Evolutionary conservation across 2,113 vertebrate genomes (phyloP).

Genomic region (Potamarius usumacintae): DNA sequence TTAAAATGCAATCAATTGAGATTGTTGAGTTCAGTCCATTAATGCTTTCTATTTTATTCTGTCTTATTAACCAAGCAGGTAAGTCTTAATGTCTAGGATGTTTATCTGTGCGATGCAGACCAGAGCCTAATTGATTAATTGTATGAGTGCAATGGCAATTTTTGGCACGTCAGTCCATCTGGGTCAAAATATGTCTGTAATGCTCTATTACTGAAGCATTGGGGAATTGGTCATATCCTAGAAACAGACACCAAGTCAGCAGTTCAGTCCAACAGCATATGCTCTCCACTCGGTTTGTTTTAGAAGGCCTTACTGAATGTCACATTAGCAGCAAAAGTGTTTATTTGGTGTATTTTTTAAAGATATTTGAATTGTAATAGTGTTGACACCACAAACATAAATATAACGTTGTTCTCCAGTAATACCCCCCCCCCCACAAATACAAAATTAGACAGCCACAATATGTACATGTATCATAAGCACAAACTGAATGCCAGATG

Average conservation of each 20-base stretch:
- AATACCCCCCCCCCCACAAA: slow-evolving; percentile 19
- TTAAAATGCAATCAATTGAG: neutral
- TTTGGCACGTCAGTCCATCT: neutral
- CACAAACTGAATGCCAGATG: neutral
- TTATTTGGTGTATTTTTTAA: slow-evolving; percentile 33
- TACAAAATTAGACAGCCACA: neutral
- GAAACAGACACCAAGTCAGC: neutral
- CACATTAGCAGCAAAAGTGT: neutral
- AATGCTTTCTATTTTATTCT: neutral
- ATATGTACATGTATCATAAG: neutral
- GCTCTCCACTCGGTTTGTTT: neutral
- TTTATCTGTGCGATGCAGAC: neutral
- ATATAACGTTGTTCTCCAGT: slow-evolving; percentile 45
- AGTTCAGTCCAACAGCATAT: neutral
- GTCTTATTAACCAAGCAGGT: neutral
- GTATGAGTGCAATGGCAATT: neutral
- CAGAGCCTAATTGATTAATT: neutral
- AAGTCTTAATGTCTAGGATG: neutral
- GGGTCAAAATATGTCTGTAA: neutral
- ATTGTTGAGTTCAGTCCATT: neutral
- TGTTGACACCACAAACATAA: slow-evolving; percentile 48
- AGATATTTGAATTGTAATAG: slow-evolving; percentile 56
- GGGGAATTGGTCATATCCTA: neutral
- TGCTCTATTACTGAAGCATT: slow-evolving; percentile 3
- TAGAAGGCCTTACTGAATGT: neutral